phyloP scores from a whole-genome alignment of 2,797 vertebrate species.

The Nyctibius grandis region DNA sequence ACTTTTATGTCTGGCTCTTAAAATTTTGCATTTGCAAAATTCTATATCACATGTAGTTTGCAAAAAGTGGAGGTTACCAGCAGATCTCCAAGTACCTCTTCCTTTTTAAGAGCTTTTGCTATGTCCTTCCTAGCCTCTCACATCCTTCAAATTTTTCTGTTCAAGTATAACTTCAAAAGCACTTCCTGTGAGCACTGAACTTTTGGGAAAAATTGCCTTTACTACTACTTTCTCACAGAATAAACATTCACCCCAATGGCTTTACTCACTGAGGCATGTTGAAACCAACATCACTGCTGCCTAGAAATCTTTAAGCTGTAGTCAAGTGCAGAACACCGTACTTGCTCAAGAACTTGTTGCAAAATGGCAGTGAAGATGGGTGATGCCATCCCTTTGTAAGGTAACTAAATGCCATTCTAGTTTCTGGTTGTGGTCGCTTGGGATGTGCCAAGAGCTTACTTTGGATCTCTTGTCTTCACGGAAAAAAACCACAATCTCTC shows the following conservation, averaged over 20 bases:
- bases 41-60: neutral
- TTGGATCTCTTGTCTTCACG: neutral
- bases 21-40: neutral
- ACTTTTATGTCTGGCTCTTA: neutral
- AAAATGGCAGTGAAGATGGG: neutral
- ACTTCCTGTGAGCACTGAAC: neutral
- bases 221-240: neutral
- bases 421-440: neutral
- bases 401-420: neutral
- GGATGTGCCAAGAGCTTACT: neutral
- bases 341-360: neutral
- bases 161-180: neutral
- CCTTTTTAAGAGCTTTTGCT: neutral
- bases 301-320: neutral
- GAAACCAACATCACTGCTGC: neutral
- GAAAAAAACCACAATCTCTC: neutral
- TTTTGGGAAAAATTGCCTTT: neutral
- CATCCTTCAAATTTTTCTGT: neutral
- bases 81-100: neutral
- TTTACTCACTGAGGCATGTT: neutral
- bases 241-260: neutral
- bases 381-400: neutral
- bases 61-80: neutral
- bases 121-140: neutral
- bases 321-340: neutral